These are phyloP conservation scores for Lathamus discolor DNA, from an alignment of 2,113 vertebrate genomes.

Conservation along the genomic window DNA sequence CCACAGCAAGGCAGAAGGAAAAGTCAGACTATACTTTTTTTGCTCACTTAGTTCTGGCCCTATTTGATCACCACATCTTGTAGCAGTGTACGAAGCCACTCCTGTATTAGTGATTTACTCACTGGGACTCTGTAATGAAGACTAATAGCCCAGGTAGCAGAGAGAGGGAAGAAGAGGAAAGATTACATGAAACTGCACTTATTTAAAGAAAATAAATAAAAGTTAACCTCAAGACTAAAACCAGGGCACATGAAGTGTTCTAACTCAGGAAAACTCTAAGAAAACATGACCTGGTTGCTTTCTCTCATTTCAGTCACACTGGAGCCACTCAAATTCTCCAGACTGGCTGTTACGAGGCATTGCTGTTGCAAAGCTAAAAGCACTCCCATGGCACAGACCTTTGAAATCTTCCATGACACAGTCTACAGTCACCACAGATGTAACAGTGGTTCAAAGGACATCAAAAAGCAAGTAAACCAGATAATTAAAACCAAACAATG, in stretches of 20 bases:
- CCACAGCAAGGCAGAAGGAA: neutral
- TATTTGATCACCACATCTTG: neutral
- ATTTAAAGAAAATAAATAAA: neutral
- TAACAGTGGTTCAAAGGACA: neutral
- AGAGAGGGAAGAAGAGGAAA: neutral
- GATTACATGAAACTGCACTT: neutral
- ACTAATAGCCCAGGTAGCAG: neutral
- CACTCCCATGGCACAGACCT: neutral
- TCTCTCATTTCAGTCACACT: neutral
- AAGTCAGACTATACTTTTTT: neutral
- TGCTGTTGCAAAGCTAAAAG: neutral
- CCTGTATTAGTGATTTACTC: neutral
- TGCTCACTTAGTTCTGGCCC: neutral
- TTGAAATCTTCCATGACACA: neutral
- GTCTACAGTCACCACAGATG: neutral
- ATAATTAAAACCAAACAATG: neutral
- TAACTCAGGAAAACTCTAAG: neutral
- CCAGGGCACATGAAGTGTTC: neutral
- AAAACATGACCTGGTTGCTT: neutral
- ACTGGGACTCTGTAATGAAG: neutral
- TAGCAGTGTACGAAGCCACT: neutral
- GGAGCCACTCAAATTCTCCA: neutral
- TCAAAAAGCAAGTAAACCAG: neutral
- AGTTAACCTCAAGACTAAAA: constrained; percentile 1
- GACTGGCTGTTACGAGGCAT: neutral